Evolutionary conservation across 2,797 vertebrate species (phyloP).

Genomic region (Spinus olivaceus): DNA sequence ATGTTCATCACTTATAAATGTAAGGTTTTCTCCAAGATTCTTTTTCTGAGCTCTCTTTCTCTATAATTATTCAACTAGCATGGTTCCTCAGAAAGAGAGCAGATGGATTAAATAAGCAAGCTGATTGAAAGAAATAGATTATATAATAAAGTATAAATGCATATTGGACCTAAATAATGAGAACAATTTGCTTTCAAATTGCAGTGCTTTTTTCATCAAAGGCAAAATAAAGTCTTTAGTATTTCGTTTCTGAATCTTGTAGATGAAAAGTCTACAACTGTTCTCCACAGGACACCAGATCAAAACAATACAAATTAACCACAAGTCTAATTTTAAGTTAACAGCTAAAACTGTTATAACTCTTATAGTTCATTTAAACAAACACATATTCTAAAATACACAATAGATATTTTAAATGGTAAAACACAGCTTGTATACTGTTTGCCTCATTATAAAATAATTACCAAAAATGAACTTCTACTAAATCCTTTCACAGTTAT

Average conservation of each 20-base stretch:
- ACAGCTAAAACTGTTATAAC: neutral
- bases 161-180: constrained; percentile 28
- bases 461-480: neutral
- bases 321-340: neutral
- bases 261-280: neutral
- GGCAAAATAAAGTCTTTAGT: neutral
- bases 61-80: neutral
- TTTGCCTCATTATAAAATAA: neutral
- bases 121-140: constrained; percentile 18
- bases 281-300: neutral
- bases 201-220: neutral
- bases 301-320: constrained; percentile 8
- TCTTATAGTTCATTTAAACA: neutral
- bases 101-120: constrained; percentile 18
- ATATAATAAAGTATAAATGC: neutral
- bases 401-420: neutral
- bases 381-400: neutral
- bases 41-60: neutral
- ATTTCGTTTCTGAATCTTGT: neutral
- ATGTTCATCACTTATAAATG: neutral
- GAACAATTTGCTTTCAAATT: constrained; percentile 26
- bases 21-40: neutral
- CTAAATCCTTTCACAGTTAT: neutral
- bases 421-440: neutral
- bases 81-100: neutral